Percentiles rank a stretch among this genome's conserved stretches.
These are phyloP conservation scores for Heliconius cydno DNA, from an alignment of 2,888 invertebrate genomes.

Conservation along the genomic window DNA sequence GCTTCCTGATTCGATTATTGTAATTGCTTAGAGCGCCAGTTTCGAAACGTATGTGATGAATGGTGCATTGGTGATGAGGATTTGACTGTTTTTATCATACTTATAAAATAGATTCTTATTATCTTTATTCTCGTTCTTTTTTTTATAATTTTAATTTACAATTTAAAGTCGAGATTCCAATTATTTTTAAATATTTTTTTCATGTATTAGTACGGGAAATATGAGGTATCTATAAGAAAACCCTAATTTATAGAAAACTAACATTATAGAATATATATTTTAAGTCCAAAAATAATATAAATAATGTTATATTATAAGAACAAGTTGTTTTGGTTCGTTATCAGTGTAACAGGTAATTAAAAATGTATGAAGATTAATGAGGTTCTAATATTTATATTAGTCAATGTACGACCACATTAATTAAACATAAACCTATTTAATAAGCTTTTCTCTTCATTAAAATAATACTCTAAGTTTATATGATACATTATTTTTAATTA, in stretches of 20 bases:
- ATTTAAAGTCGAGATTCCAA: not conserved
- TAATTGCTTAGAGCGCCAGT: slow-evolving; percentile 60
- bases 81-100: slow-evolving; percentile 33
- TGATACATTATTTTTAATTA: slow-evolving; percentile 25
- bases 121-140: not conserved
- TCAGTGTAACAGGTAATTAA: not conserved
- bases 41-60: slow-evolving; percentile 51
- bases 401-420: slow-evolving; percentile 4
- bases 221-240: too few relatives aligned
- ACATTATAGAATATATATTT: not conserved
- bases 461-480: slow-evolving; percentile 5
- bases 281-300: not conserved
- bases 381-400: not conserved
- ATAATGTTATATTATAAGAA: not conserved
- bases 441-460: slow-evolving; percentile 12
- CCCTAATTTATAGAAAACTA: not conserved
- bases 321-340: not conserved
- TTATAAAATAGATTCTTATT: not conserved
- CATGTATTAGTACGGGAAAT: too few relatives aligned
- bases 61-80: slow-evolving; percentile 48
- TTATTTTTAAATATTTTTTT: not conserved
- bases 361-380: not conserved
- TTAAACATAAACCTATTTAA: slow-evolving; percentile 9
- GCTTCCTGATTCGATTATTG: slow-evolving; percentile 76
- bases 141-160: not conserved